A percentile compares a stretch with the other conserved stretches of the same genome.
phyloP scores from a whole-genome alignment of 2,113 vertebrate species.

The Vidua macroura region DNA sequence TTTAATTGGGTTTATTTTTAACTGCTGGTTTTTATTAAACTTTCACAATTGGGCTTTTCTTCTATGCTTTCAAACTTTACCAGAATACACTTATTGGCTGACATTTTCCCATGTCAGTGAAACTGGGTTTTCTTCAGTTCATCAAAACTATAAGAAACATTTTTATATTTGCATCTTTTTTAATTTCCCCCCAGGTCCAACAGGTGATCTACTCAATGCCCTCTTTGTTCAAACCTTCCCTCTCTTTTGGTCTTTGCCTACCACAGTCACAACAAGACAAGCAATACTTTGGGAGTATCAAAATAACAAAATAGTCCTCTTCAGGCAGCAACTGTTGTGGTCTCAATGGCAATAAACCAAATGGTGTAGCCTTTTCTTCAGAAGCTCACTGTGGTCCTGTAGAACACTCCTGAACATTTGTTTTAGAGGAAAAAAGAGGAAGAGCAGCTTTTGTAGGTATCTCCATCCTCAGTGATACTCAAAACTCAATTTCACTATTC shows the following conservation, averaged over 20 bases:
- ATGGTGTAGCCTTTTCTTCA: background rate
- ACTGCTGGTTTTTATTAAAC: background rate
- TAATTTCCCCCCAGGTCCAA: background rate
- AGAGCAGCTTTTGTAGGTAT: background rate
- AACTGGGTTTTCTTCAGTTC: background rate
- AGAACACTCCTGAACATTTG: background rate
- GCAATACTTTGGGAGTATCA: background rate
- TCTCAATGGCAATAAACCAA: background rate
- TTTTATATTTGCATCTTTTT: background rate
- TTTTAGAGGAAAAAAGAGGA: background rate
- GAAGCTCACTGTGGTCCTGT: background rate
- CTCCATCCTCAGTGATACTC: background rate
- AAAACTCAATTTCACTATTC: background rate
- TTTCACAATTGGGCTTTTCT: background rate
- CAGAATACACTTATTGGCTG: background rate
- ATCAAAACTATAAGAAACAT: background rate
- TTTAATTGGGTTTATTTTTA: background rate
- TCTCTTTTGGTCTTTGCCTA: background rate
- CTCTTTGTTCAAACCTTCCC: background rate
- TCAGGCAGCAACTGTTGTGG: background rate
- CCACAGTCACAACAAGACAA: background rate
- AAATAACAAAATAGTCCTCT: background rate
- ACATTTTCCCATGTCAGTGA: background rate
- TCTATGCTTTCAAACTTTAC: background rate
- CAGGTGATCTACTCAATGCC: accelerated